These are phyloP conservation scores for Siniperca chuatsi DNA, from an alignment of 2,113 vertebrate species.

Conservation along the genomic window DNA sequence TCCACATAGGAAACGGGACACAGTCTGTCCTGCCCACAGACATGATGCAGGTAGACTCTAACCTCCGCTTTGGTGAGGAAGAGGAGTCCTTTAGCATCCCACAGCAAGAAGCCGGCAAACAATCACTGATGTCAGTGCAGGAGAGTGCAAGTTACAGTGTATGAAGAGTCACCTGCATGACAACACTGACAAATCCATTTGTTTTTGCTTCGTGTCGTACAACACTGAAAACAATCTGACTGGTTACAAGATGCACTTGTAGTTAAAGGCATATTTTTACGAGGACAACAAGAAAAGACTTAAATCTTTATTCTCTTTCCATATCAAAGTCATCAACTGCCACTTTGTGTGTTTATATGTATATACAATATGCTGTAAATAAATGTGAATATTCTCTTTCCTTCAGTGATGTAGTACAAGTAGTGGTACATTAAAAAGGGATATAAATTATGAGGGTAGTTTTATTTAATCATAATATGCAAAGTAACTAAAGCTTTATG, in stretches of 20 bases:
- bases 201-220: not conserved
- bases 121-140: slow-evolving; percentile 67
- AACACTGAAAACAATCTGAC: slow-evolving; percentile 4
- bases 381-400: slow-evolving; percentile 45
- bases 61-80: slow-evolving; percentile 72
- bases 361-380: slow-evolving; percentile 48
- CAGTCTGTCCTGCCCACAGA: slow-evolving; percentile 41
- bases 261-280: not conserved
- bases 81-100: slow-evolving; percentile 68
- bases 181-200: not conserved
- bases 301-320: not conserved
- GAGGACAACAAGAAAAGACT: not conserved
- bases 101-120: slow-evolving; percentile 79
- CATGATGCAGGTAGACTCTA: slow-evolving; percentile 38
- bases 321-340: slow-evolving; percentile 1
- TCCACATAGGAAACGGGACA: slow-evolving; percentile 68
- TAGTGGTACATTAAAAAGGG: not conserved
- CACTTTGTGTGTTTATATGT: slow-evolving; percentile 50
- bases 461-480: not conserved
- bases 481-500: not conserved
- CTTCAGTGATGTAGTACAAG: not conserved
- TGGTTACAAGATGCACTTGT: not conserved
- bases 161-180: slow-evolving; percentile 24
- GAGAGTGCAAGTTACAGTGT: slow-evolving; percentile 57
- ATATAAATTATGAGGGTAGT: not conserved